Evolutionary conservation across 2,113 vertebrate genomes (phyloP), one percentile per base, ranked within the genome.

Genomic region (Cyrtonyx montezumae): DNA sequence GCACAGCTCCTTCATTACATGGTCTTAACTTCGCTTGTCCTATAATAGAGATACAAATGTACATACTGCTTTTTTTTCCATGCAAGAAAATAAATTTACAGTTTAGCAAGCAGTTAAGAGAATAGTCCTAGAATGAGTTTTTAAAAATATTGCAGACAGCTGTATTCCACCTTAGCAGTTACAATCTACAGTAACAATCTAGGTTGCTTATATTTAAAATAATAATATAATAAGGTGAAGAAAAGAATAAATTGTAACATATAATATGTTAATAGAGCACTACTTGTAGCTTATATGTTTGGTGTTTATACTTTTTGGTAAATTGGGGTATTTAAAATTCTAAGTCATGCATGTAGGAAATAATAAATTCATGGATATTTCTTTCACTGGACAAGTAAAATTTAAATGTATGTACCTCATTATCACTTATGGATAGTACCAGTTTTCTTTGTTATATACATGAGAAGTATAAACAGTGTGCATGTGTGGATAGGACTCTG

Each of bases 31-130:
- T 30, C 76, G 19, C 25, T 79, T 28, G 37, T 37, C 37, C n/a
- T 21, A 26, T 61, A 32, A 61, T 20, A 23, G 4, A 42, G 18
- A 42, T 2, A 5, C 10, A 67, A 87, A 75, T 0, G 1, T 71
- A 13, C 20, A 11, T 45, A 6, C 4, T 49, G 23, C 4, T 42
- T 62, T 84, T 84, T 67, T 22, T 32, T 74, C 30, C 20, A 37
- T 43, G 21, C 74, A 86, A 90, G 79, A 62, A 2, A 59, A 28
- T 59, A 30, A 2, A 56, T 81, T 85, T 91, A 34, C 26, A 8
- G 3, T 82, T 87, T 46, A 30, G 28, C 77, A 25, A 51, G 55
- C 17, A 32, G 14, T 70, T 46, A 49, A 65, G 9, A 70, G 43
- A 32, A 23, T 23, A 22, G 21, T 67, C 46, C 28, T 66, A n/a